These are phyloP conservation scores for Eurois occulta DNA, from an alignment of 2,888 invertebrate species.

Conservation along the genomic window DNA sequence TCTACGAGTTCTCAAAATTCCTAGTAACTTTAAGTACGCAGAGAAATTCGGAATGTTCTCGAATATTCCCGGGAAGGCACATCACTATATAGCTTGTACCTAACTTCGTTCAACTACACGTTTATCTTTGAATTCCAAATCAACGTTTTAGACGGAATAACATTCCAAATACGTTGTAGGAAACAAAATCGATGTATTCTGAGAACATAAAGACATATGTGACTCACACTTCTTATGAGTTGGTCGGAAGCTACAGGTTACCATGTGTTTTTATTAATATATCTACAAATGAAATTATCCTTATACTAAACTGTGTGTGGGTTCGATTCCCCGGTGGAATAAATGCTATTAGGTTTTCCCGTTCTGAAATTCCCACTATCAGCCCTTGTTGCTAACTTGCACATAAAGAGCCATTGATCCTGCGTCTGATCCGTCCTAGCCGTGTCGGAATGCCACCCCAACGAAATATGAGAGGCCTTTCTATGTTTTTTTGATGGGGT, in stretches of 20 bases:
- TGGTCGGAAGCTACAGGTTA: background rate
- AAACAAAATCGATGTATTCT: background rate
- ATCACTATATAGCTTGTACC: background rate
- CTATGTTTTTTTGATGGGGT: too few species aligned
- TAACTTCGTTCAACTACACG: constrained; percentile 27
- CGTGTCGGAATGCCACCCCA: too few species aligned
- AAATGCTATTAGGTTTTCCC: too few species aligned
- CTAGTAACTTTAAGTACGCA: background rate
- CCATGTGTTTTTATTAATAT: background rate
- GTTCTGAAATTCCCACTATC: too few species aligned
- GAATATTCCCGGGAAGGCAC: constrained; percentile 24
- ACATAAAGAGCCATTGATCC: too few species aligned
- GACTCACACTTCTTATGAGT: background rate
- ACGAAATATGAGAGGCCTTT: too few species aligned
- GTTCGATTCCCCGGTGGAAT: too few species aligned
- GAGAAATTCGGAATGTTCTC: background rate
- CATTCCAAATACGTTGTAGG: constrained; percentile 8
- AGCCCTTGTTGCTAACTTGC: too few species aligned
- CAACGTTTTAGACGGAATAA: constrained; percentile 34
- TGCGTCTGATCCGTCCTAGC: too few species aligned
- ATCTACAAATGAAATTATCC: background rate
- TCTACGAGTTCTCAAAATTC: constrained; percentile 7
- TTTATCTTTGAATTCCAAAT: constrained; percentile 43
- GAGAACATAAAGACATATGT: background rate
- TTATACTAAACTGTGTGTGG: background rate